phyloP scores from a whole-genome alignment of 2,113 vertebrate genomes.

The Hypocryptadius cinnamomeus region DNA sequence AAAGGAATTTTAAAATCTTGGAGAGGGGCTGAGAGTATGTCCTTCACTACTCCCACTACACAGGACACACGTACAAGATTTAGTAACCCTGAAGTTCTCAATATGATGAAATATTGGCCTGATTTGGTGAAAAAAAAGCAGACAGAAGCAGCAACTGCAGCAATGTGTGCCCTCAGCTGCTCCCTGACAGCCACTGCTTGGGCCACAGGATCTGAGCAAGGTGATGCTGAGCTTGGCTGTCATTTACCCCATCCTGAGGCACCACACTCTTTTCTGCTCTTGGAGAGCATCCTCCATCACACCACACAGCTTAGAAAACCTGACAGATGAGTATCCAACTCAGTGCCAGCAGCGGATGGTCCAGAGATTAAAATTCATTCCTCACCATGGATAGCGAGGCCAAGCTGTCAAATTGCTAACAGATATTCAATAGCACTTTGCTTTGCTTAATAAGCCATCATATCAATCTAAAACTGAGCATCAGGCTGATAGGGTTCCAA shows the following conservation, averaged over 20 bases:
- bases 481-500: conserved; percentile 21
- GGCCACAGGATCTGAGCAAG: not conserved
- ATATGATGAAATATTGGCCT: not conserved
- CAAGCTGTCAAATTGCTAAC: conserved; percentile 24
- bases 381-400: not conserved
- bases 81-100: not conserved
- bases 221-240: not conserved
- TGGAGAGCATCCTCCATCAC: not conserved
- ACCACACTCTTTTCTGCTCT: not conserved
- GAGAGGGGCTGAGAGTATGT: not conserved
- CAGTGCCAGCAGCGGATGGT: not conserved
- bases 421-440: conserved; percentile 40
- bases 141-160: not conserved
- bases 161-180: not conserved
- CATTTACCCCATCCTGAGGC: not conserved
- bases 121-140: not conserved
- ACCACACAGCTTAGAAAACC: not conserved
- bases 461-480: conserved; percentile 32
- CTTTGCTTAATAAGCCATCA: conserved; percentile 51
- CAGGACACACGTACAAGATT: not conserved
- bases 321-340: not conserved
- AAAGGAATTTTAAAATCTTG: conserved; percentile 18
- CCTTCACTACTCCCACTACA: not conserved
- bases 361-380: conserved; percentile 37
- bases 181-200: not conserved